Conservation (phyloP, 2,888 invertebrate genomes). For the Oscheius myriophilus region DNA sequence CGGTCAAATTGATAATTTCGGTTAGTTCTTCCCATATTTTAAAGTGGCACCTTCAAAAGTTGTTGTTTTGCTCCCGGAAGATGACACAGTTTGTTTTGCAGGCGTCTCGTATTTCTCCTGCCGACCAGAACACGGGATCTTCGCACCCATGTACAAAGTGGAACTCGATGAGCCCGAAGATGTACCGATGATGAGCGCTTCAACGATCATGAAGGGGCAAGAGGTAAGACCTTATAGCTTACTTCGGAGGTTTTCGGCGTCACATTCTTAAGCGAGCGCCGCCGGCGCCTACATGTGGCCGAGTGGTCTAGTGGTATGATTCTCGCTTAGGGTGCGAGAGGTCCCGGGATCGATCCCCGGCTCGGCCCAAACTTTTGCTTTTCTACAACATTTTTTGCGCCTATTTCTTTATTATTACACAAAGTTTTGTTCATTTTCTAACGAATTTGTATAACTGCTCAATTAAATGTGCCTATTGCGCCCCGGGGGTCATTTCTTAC, state of each 20-base stretch:
- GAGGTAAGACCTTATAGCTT: slow-evolving; percentile 13
- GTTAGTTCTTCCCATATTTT: no score
- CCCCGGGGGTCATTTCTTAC: slow-evolving; percentile 21
- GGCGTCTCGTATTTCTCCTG: slow-evolving; percentile 79
- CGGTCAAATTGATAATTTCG: no score
- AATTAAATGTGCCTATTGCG: background rate
- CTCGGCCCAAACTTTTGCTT: background rate
- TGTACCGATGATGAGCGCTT: slow-evolving; percentile 27
- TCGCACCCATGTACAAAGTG: slow-evolving; percentile 75
- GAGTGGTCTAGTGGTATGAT: no score
- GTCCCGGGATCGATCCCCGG: no score
- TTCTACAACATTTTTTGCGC: background rate
- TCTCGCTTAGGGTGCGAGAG: no score
- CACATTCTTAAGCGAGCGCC: background rate
- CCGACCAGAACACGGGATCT: slow-evolving; percentile 76
- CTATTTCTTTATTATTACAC: background rate
- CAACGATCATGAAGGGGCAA: background rate
- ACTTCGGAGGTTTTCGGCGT: no score
- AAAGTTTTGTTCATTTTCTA: no score
- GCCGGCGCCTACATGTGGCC: background rate
- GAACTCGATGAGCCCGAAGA: slow-evolving; percentile 32
- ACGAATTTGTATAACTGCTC: no score
- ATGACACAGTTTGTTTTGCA: slow-evolving; percentile 36
- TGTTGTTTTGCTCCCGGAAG: no score
- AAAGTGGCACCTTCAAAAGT: no score